Evolutionary conservation across 2,113 vertebrate species (phyloP).

Genomic region (Pluvianellus socialis): DNA sequence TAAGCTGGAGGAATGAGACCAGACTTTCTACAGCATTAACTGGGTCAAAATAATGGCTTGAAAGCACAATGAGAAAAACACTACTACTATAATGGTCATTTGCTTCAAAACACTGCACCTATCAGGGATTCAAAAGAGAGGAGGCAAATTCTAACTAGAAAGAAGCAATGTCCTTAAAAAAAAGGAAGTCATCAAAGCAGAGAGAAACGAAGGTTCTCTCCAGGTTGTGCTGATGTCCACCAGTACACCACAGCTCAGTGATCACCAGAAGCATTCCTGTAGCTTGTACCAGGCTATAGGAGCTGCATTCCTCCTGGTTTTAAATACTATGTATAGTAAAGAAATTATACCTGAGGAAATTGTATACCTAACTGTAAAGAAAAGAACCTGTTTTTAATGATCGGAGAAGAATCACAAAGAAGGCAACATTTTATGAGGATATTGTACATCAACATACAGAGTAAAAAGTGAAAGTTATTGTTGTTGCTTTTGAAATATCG

Average conservation of each 20-base stretch:
- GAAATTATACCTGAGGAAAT: background rate
- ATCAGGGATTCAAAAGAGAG: background rate
- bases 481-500: background rate
- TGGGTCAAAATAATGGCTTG: background rate
- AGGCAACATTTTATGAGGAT: background rate
- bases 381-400: background rate
- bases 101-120: background rate
- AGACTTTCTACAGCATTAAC: background rate
- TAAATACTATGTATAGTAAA: background rate
- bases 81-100: background rate
- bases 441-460: background rate
- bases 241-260: background rate
- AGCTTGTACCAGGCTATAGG: background rate
- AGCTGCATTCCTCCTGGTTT: background rate
- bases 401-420: background rate
- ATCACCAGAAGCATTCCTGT: rapidly evolving
- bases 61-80: background rate
- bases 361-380: background rate
- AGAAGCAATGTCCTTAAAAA: background rate
- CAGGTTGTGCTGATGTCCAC: rapidly evolving
- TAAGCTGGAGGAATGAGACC: background rate
- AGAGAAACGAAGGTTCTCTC: rapidly evolving
- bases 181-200: background rate
- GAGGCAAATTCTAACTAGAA: background rate
- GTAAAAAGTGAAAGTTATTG: background rate